A percentile compares a stretch with the other conserved stretches of the same genome.
Conservation (phyloP, 2,888 invertebrate species). For the Clivina fossor region DNA sequence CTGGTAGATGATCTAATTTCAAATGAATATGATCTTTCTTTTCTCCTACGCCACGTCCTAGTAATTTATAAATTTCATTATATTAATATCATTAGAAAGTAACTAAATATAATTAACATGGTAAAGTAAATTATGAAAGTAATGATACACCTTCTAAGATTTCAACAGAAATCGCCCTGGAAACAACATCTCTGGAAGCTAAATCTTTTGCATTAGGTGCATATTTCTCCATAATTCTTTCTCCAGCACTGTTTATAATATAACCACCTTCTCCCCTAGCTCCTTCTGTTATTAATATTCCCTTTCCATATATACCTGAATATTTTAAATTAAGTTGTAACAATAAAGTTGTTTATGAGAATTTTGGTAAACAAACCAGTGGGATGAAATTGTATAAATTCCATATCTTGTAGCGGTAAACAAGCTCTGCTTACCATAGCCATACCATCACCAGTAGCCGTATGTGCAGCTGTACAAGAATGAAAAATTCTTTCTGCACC, state of each 20-base stretch:
- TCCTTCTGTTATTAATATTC: conserved; percentile 95
- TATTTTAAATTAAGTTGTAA: too few species aligned
- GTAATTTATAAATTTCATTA: background rate
- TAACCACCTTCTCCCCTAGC: conserved; percentile 95
- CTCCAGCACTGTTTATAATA: conserved; percentile 90
- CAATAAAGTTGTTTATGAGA: background rate
- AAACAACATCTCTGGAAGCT: conserved; percentile 95
- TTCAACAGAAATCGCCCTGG: conserved; percentile 92
- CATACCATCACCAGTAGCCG: conserved; percentile 94
- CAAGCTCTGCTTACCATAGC: conserved; percentile 93
- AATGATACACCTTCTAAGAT: conserved; percentile 77
- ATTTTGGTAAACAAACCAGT: conserved; percentile 66
- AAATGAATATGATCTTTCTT: conserved; percentile 63
- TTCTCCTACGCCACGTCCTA: conserved; percentile 62
- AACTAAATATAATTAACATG: background rate
- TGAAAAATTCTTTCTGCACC: conserved; percentile 89
- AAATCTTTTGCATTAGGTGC: conserved; percentile 96
- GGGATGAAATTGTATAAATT: conserved; percentile 98
- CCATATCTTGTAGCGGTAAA: conserved; percentile 90
- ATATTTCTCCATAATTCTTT: conserved; percentile 96
- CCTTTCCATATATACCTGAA: conserved; percentile 79
- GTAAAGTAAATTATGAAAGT: background rate
- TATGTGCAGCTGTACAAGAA: conserved; percentile 97
- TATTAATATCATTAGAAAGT: background rate
- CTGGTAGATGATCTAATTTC: conserved; percentile 64